A percentile compares a stretch with the other conserved stretches of the same genome.
Evolutionary conservation across 2,888 invertebrate genomes (phyloP).

Genomic region (Rotaria macrura): DNA sequence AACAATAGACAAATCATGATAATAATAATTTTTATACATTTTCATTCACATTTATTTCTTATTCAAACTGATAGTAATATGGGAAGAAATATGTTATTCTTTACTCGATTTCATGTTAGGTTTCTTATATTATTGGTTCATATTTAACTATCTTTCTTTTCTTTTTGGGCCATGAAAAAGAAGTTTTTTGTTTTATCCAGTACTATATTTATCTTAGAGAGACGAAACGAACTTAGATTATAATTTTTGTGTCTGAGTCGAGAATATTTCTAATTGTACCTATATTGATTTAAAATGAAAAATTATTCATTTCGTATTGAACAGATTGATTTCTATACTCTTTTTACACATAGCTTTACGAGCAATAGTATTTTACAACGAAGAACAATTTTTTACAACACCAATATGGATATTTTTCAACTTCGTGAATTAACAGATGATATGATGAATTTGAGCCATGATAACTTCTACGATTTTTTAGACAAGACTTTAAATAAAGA

Average conservation of each 20-base stretch:
- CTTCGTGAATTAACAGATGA: neutral
- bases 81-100: too few species aligned
- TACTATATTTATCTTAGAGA: neutral
- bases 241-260: neutral
- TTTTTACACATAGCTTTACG: neutral
- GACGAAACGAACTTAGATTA: neutral
- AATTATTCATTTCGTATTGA: neutral
- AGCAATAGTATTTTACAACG: too few species aligned
- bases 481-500: neutral
- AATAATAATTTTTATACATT: too few species aligned
- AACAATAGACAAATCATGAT: too few species aligned
- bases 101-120: too few species aligned
- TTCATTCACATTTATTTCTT: too few species aligned
- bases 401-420: neutral
- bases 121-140: too few species aligned
- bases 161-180: neutral
- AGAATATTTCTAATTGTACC: neutral
- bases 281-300: neutral
- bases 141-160: too few species aligned
- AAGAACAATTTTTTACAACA: neutral
- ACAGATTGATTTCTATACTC: neutral
- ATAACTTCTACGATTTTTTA: neutral
- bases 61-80: too few species aligned
- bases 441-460: neutral
- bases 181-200: neutral